Conservation (phyloP, 1,140 invertebrate species). For the Delia radicum region DNA sequence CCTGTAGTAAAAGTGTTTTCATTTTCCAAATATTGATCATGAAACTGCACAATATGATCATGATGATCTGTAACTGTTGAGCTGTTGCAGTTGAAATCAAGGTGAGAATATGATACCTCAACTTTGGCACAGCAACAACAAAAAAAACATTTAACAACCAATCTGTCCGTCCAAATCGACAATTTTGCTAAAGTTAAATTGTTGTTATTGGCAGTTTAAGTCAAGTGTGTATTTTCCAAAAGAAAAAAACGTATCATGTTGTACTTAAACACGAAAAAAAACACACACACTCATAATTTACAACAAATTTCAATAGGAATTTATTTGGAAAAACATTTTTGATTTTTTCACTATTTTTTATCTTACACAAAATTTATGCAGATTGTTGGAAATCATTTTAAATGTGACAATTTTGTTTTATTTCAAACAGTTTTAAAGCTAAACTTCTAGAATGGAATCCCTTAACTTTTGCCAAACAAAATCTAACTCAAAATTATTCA, state of each 20-base stretch:
- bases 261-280: background rate
- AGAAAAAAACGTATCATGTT: background rate
- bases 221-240: background rate
- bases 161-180: background rate
- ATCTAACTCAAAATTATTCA: too few species aligned
- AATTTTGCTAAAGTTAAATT: background rate
- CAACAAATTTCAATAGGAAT: background rate
- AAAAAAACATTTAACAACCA: background rate
- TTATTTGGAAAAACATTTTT: background rate
- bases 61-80: background rate
- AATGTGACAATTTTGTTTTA: too few species aligned
- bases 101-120: background rate
- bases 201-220: background rate
- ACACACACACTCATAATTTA: background rate
- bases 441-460: too few species aligned
- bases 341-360: background rate
- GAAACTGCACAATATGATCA: slow-evolving; percentile 16
- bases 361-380: too few species aligned
- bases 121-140: background rate
- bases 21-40: slow-evolving; percentile 23
- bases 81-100: background rate
- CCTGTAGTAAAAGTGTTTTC: slow-evolving; percentile 20
- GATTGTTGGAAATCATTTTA: too few species aligned
- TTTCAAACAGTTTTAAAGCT: too few species aligned
- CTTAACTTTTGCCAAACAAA: too few species aligned